phyloP scores from a whole-genome alignment of 2,888 invertebrate genomes.

The Leptopilina myrica region DNA sequence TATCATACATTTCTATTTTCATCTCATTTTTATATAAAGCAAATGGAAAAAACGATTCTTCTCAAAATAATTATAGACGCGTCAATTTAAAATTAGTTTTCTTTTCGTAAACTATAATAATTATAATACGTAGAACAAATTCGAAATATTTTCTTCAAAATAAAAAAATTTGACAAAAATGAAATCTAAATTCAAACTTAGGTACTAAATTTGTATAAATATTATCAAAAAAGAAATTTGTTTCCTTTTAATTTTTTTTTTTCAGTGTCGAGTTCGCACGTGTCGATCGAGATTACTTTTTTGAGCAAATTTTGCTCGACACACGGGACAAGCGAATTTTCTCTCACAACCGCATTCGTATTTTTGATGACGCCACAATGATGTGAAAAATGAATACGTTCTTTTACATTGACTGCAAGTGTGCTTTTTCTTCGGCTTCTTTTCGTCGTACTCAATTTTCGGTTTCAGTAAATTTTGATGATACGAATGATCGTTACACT shows the following conservation, averaged over 20 bases:
- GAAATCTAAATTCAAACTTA: not conserved
- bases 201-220: not conserved
- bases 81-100: no score
- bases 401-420: conserved; percentile 65
- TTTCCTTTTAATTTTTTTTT: not conserved
- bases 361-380: conserved; percentile 74
- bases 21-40: not conserved
- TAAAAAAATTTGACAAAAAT: not conserved
- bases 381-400: conserved; percentile 70
- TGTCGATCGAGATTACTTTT: conserved; percentile 75
- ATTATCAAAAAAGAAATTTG: not conserved
- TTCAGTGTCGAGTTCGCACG: conserved; percentile 70
- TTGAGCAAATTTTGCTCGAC: conserved; percentile 66
- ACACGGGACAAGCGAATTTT: conserved; percentile 65
- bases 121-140: no score
- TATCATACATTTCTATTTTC: no score
- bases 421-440: conserved; percentile 62
- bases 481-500: conserved; percentile 55
- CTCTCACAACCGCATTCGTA: conserved; percentile 75
- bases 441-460: conserved; percentile 9
- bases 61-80: no score
- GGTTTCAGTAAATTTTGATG: conserved; percentile 11
- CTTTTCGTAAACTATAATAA: no score
- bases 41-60: not conserved
- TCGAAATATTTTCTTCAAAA: no score